Evolutionary conservation across 2,888 invertebrate species (phyloP).

Genomic region (Macaria liturata): DNA sequence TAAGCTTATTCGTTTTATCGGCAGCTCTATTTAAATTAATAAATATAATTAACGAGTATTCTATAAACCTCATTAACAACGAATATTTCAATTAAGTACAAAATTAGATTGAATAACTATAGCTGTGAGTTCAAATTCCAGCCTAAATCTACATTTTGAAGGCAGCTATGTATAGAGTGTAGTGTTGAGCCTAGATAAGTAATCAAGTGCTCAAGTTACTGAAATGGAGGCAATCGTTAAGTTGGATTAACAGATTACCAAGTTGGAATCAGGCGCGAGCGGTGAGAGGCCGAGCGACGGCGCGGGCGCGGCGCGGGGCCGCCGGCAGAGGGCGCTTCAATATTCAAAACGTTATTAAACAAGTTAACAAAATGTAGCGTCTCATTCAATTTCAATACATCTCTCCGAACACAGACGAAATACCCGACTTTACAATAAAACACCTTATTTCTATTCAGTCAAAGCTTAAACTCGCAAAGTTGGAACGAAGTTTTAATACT

Average conservation of each 20-base stretch:
- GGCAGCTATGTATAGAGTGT: no score
- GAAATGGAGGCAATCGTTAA: constrained; percentile 8
- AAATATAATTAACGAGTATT: no score
- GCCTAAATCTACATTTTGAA: no score
- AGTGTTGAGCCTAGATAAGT: no score
- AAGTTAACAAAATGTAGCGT: constrained; percentile 33
- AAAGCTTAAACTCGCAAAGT: constrained; percentile 8
- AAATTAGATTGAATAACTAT: no score
- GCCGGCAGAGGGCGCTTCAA: constrained; percentile 27
- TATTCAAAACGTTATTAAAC: constrained; percentile 34
- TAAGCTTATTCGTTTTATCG: no score
- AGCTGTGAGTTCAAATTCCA: no score
- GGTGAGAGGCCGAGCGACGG: background rate
- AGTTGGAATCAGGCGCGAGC: constrained; percentile 16
- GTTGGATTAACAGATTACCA: constrained; percentile 25
- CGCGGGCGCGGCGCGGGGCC: no score
- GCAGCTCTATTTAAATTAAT: no score
- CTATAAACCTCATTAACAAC: no score
- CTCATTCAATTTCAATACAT: constrained; percentile 33
- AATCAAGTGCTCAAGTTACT: background rate
- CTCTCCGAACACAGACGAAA: constrained; percentile 20
- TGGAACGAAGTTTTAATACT: constrained; percentile 13
- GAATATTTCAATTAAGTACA: no score
- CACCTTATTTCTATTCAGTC: constrained; percentile 11
- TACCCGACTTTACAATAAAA: constrained; percentile 3